phyloP scores from a whole-genome alignment of 2,888 invertebrate genomes.

The Heliconius ismenius region DNA sequence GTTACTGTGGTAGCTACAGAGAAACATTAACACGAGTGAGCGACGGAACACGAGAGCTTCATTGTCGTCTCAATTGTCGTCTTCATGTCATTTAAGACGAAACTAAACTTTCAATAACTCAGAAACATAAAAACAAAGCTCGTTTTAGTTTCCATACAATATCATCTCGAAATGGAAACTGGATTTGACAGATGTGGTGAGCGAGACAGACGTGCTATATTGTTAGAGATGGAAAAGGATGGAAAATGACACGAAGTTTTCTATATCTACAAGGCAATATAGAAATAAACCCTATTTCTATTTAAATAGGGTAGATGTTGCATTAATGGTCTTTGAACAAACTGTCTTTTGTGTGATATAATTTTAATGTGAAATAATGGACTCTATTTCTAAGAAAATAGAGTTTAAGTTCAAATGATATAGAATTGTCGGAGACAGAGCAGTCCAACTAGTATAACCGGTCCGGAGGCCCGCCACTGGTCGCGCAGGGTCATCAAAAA shows the following conservation, averaged over 20 bases:
- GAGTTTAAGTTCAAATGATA: conserved; percentile 33
- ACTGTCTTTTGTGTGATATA: conserved; percentile 8
- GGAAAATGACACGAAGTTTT: conserved; percentile 15
- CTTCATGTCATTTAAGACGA: conserved; percentile 19
- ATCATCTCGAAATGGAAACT: conserved; percentile 64
- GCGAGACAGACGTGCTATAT: conserved; percentile 46
- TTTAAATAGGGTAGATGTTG: neutral
- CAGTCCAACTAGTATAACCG: conserved; percentile 62
- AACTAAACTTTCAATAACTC: conserved; percentile 20
- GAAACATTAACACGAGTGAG: neutral
- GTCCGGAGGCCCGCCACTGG: conserved; percentile 69
- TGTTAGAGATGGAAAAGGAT: neutral
- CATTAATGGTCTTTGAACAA: neutral
- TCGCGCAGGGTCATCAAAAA: conserved; percentile 59
- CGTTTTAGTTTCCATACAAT: conserved; percentile 51
- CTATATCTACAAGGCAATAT: neutral
- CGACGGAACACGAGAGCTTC: neutral
- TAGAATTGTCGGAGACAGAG: conserved; percentile 44
- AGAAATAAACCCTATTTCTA: neutral
- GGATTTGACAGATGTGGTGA: conserved; percentile 64
- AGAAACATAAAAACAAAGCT: conserved; percentile 44
- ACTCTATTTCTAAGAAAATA: neutral
- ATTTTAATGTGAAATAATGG: neutral
- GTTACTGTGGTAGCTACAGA: neutral
- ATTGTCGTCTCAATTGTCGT: too few species aligned